A percentile compares a stretch with the other conserved stretches of the same genome.
These are phyloP conservation scores for Omphaloscelis lunosa DNA, from an alignment of 2,888 invertebrate genomes.

Conservation along the genomic window DNA sequence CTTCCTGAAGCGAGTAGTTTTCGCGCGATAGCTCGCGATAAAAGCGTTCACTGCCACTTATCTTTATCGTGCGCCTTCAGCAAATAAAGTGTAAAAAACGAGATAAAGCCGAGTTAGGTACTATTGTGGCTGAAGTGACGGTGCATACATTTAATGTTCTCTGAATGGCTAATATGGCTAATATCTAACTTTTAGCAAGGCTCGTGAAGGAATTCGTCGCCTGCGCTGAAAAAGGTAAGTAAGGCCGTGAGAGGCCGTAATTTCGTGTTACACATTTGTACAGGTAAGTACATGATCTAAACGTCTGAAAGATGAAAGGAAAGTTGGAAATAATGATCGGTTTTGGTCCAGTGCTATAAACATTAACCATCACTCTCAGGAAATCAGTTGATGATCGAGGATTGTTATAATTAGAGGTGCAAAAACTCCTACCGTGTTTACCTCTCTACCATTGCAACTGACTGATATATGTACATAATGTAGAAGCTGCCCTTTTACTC, in stretches of 20 bases:
- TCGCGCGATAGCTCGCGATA: conserved; percentile 85
- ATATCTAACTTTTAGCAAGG: conserved; percentile 1
- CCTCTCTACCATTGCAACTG: background rate
- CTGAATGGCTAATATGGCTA: conserved; percentile 22
- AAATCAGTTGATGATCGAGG: background rate
- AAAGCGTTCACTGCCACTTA: conserved; percentile 86
- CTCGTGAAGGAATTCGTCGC: too few species aligned
- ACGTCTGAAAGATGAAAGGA: background rate
- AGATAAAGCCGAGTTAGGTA: conserved; percentile 85
- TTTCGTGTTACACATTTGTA: background rate
- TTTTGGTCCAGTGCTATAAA: background rate
- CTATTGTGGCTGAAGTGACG: conserved; percentile 79
- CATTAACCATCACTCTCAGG: background rate
- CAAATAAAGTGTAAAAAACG: conserved; percentile 89
- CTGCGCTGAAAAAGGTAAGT: background rate
- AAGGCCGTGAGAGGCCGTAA: background rate
- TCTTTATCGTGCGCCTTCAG: conserved; percentile 89
- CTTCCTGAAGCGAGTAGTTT: conserved; percentile 83
- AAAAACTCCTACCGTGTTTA: background rate
- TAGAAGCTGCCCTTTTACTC: background rate
- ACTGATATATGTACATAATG: background rate
- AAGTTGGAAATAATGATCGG: background rate
- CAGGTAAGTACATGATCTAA: background rate
- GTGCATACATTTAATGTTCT: conserved; percentile 44
- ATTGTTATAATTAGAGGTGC: background rate